Base-by-base conservation (phyloP, 2,888 invertebrate species). In the Magallana nippona region DNA sequence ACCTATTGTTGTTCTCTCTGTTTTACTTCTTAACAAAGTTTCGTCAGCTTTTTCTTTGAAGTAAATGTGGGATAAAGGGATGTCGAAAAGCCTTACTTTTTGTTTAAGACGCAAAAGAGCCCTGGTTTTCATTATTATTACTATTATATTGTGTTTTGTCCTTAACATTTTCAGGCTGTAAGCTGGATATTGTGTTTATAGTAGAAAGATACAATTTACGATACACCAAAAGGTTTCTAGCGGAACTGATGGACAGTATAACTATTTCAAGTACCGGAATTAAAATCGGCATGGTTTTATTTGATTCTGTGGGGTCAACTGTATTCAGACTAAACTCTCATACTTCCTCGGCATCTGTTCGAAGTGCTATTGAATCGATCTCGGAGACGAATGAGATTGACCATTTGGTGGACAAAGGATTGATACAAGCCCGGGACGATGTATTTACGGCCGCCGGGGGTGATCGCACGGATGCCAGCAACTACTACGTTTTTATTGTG, bases 141-240 rank as follows among this genome's bases (percentile, higher is more conserved):
- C n/a, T n/a, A n/a, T 15, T 17, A n/a, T 60, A n/a, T n/a, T n/a
- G 17, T 60, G 10, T n/a, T n/a, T 17, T n/a, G n/a, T n/a, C 17
- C 44, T 10, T 22, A 13, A 27, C 8, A 5, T n/a, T 44, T 44
- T 44, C 44, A 60, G 60, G 19, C 60, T 60, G 60, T 19, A 60
- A 60, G 17, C 60, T 60, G n/a, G 60, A 60, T 19, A 60, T 60
- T 60, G 60, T 19, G 60, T 60, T 60, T 60, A 60, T 60, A 60
- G 17, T n/a, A 19, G 60, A 60, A 60, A 15, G 60, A n/a, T 60
- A 60, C 10, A 60, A 8, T 5, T 19, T 60, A 15, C 60, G 60
- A 19, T 60, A 10, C 13, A 19, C 11, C n/a, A 60, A 60, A 17
- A 60, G n/a, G n/a, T n/a, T 60, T 17, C 8, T 60, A 19, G 60